Evolutionary conservation across 1,140 invertebrate species (phyloP), one percentile per base, ranked within the genome.

Genomic region (Anagrus nilaparvatae): DNA sequence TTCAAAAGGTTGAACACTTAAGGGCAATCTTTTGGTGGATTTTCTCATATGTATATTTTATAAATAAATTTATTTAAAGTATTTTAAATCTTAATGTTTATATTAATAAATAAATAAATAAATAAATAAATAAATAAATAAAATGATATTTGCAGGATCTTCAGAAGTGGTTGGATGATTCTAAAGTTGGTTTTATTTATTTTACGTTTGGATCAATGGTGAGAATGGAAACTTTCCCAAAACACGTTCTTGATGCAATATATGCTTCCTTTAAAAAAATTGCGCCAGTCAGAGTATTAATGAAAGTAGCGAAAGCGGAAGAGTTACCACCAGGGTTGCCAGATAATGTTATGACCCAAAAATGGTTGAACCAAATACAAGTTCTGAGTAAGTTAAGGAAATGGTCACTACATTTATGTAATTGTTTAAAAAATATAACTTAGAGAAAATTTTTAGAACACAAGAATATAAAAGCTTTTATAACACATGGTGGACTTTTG

Each of bases 401-500:
- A 42, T 55, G 77, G 1, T 73, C 77, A 59, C 69, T 78, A 16
- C 74, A 72, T 4, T 74, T 73, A 1, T 71, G 5, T 69, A 72
- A 12, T 30, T 14, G 16, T 53, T 60, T n/a, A 42, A 51, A 1
- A 59, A 59, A 14, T 48, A 74, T 0, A 59, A 54, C 16, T 48
- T 60, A 3, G 37, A 63, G 3, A 43, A 47, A 1, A 31, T 46
- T 37, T 39, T 5, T 35, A 66, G 63, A 64, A 10, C 63, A 65
- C 31, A 53, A 47, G n/a, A 64, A 64, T 18, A 19, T 60, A 12
- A 69, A 70, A 41, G 74, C 72, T 0, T 87, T 86, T 44, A 72
- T 86, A 44, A 78, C 79, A 0, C 84, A 89, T 49, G 79, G 76
- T 16, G 85, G 84, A 0, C 71, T 84, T 23, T 72, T 83, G 53